Evolutionary conservation across 2,888 invertebrate genomes (phyloP).

Genomic region (Tipula helvola): DNA sequence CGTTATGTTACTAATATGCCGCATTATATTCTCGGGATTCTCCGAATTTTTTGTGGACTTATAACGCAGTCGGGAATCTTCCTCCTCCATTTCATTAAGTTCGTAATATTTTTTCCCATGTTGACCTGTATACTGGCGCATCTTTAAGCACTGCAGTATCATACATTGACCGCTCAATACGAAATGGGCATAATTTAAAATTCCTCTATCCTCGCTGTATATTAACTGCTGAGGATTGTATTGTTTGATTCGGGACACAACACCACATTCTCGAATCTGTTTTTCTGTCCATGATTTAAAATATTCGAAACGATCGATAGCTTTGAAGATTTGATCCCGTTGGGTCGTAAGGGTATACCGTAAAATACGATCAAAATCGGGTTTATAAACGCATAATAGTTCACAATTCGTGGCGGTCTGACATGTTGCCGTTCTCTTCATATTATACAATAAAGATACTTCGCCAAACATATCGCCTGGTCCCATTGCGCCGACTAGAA

Average conservation of each 20-base stretch:
- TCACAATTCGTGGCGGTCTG: conserved; percentile 43
- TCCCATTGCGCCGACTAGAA: conserved; percentile 40
- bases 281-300: conserved; percentile 25
- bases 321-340: conserved; percentile 26
- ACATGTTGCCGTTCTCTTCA: conserved; percentile 47
- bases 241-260: conserved; percentile 22
- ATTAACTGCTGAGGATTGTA: conserved; percentile 29
- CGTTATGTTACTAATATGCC: neutral
- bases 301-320: conserved; percentile 27
- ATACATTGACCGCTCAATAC: conserved; percentile 32
- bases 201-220: conserved; percentile 26
- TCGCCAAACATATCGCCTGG: conserved; percentile 55
- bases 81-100: neutral
- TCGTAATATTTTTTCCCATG: neutral
- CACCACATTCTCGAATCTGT: conserved; percentile 21
- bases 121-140: conserved; percentile 16
- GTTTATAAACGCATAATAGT: conserved; percentile 45
- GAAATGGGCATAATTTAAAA: conserved; percentile 28
- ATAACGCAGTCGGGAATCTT: neutral
- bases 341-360: conserved; percentile 25
- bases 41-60: neutral
- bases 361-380: conserved; percentile 40
- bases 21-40: neutral
- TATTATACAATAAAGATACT: conserved; percentile 48
- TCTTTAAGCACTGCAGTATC: conserved; percentile 30